phyloP scores from a whole-genome alignment of 2,113 vertebrate genomes.

The Pipra filicauda region DNA sequence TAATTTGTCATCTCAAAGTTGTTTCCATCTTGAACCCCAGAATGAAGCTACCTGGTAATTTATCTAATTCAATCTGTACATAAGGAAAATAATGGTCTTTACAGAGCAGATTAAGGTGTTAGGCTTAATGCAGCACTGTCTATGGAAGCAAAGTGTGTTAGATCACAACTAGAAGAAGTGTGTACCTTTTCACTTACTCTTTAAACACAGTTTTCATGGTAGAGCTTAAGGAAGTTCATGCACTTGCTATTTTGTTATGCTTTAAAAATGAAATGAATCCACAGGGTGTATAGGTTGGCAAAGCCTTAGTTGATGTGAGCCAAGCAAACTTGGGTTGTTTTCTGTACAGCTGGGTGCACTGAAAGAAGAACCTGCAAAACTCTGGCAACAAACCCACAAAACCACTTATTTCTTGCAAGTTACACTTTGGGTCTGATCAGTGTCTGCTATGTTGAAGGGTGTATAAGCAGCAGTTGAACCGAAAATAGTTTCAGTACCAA shows the following conservation, averaged over 20 bases:
- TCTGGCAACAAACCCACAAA: background rate
- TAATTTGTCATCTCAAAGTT: background rate
- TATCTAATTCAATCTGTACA: background rate
- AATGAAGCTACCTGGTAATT: background rate
- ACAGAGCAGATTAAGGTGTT: background rate
- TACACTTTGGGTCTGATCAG: background rate
- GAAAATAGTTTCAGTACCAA: background rate
- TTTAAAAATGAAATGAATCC: slow-evolving; percentile 3
- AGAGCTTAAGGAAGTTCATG: background rate
- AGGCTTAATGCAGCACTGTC: background rate
- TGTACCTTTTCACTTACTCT: background rate
- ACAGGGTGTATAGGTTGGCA: background rate
- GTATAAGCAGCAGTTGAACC: background rate
- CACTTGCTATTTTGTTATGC: background rate
- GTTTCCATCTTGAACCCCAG: background rate
- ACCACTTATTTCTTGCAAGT: background rate
- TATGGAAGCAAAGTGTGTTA: background rate
- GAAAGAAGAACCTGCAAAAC: slow-evolving; percentile 16
- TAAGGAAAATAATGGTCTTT: background rate
- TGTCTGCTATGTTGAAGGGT: background rate
- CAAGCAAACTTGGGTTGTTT: slow-evolving; percentile 11
- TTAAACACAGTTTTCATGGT: background rate
- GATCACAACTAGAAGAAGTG: background rate
- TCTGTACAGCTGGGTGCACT: background rate
- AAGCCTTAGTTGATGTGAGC: background rate